These are phyloP conservation scores for Onychorhynchus coronatus DNA, from an alignment of 2,113 vertebrate genomes.

Conservation along the genomic window DNA sequence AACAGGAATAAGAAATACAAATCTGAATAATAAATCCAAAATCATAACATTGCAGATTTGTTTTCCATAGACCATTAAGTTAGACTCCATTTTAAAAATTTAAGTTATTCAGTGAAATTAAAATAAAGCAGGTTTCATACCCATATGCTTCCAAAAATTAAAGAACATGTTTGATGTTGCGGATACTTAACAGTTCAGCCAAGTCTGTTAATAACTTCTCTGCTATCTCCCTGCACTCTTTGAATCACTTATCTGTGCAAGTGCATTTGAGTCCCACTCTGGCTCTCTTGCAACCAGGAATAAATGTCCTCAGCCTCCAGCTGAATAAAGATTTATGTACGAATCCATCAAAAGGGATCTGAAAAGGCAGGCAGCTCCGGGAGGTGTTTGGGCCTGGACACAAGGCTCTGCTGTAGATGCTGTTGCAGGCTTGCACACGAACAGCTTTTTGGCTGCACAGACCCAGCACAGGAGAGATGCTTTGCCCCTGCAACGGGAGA, in stretches of 20 bases:
- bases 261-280: not conserved
- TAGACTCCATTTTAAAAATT: not conserved
- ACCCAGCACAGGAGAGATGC: not conserved
- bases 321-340: not conserved
- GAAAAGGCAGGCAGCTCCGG: not conserved
- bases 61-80: not conserved
- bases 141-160: not conserved
- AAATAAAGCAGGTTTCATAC: not conserved
- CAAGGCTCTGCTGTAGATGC: not conserved
- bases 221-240: not conserved
- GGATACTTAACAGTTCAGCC: not conserved
- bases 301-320: not conserved
- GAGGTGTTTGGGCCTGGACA: not conserved
- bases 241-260: not conserved
- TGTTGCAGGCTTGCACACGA: not conserved
- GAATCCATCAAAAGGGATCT: not conserved
- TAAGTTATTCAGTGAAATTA: not conserved
- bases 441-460: not conserved
- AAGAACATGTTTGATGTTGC: not conserved
- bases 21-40: not conserved
- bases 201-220: not conserved
- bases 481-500: not conserved
- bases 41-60: not conserved
- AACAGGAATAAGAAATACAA: not conserved
- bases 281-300: not conserved